These are phyloP conservation scores for Limnephilus marmoratus DNA, from an alignment of 2,888 invertebrate genomes.

Conservation along the genomic window DNA sequence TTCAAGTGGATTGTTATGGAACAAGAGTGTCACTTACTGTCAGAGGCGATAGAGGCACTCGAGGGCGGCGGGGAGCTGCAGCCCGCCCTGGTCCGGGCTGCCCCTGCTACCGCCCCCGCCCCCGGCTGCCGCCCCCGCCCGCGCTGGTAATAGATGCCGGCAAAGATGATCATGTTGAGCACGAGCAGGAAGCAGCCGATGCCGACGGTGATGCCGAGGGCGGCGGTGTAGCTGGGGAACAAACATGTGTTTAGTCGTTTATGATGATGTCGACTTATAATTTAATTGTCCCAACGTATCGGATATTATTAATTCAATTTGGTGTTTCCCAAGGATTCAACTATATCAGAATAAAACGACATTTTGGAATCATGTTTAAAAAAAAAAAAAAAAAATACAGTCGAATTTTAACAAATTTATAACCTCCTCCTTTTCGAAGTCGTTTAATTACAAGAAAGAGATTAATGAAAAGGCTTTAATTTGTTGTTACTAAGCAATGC, in stretches of 20 bases:
- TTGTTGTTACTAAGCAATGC: background rate
- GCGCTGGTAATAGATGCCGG: slow-evolving; percentile 81
- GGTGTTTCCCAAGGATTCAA: too few species aligned
- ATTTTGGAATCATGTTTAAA: too few species aligned
- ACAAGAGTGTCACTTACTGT: slow-evolving; percentile 56
- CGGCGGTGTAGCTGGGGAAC: slow-evolving; percentile 79
- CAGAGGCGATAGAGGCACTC: slow-evolving; percentile 53
- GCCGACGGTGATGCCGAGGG: slow-evolving; percentile 82
- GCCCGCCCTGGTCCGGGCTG: background rate
- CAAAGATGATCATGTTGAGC: slow-evolving; percentile 81
- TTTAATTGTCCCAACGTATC: too few species aligned
- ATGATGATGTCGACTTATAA: too few species aligned
- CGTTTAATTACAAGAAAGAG: too few species aligned
- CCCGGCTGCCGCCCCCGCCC: slow-evolving; percentile 71
- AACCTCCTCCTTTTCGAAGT: too few species aligned
- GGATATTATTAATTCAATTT: too few species aligned
- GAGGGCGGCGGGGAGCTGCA: slow-evolving; percentile 6
- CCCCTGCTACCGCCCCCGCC: background rate
- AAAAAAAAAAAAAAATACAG: too few species aligned
- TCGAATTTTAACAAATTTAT: too few species aligned
- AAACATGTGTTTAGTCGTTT: background rate
- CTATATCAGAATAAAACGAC: too few species aligned
- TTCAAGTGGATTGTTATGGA: background rate
- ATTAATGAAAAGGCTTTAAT: background rate
- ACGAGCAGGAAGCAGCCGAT: slow-evolving; percentile 80